A percentile compares a stretch with the other conserved stretches of the same genome.
Conservation (phyloP, 2,797 vertebrate species). For the Acestrorhynchus altus region DNA sequence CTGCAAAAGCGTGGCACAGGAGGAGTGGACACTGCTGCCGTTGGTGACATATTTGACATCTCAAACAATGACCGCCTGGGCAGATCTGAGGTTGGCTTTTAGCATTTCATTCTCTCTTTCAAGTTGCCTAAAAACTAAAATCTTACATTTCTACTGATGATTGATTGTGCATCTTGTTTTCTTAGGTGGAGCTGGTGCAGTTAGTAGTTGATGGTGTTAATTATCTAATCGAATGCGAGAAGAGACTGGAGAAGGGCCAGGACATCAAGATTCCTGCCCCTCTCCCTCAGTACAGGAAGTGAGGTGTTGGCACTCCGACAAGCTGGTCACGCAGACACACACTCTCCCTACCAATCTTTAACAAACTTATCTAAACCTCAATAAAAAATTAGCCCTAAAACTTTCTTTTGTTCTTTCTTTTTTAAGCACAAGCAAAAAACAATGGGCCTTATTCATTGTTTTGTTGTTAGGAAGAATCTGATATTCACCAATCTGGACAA, state of each 20-base stretch:
- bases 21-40: constrained; percentile 89
- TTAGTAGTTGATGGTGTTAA: constrained; percentile 88
- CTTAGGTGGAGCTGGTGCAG: constrained; percentile 91
- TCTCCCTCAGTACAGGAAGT: constrained; percentile 85
- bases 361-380: neutral
- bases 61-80: constrained; percentile 93
- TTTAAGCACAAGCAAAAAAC: too few species aligned
- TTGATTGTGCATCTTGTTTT: neutral
- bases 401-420: neutral
- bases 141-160: neutral
- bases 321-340: neutral
- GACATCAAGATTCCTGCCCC: constrained; percentile 90
- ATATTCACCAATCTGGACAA: too few species aligned
- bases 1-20: constrained; percentile 94
- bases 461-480: too few species aligned
- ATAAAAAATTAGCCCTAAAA: constrained; percentile 1
- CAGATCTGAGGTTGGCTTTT: constrained; percentile 85
- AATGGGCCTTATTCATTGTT: too few species aligned
- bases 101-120: neutral
- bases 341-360: neutral
- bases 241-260: constrained; percentile 88
- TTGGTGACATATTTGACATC: constrained; percentile 90
- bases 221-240: constrained; percentile 91
- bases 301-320: constrained; percentile 53
- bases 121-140: neutral